Conservation (phyloP, 2,113 vertebrate species). For the Meleagris gallopavo region DNA sequence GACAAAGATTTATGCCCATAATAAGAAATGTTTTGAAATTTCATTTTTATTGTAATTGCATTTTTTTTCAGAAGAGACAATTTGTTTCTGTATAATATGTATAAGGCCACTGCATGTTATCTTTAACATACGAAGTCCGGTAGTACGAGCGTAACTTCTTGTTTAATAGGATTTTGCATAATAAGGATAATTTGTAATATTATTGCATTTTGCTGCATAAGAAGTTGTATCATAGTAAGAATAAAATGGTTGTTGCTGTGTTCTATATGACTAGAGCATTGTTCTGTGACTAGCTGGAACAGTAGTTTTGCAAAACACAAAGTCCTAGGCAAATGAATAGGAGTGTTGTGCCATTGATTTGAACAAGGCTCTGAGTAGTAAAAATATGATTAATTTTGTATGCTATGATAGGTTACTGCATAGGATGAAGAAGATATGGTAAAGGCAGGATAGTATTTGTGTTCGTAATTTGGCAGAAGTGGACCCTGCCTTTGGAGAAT, state of each 20-base stretch:
- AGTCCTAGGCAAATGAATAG: slow-evolving; percentile 63
- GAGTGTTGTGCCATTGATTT: slow-evolving; percentile 49
- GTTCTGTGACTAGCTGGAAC: slow-evolving; percentile 47
- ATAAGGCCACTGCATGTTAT: slow-evolving; percentile 32
- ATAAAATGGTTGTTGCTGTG: slow-evolving; percentile 31
- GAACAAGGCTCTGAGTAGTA: slow-evolving; percentile 35
- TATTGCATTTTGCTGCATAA: slow-evolving; percentile 56
- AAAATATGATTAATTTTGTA: slow-evolving; percentile 66
- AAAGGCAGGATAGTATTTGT: neutral
- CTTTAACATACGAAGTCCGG: slow-evolving; percentile 64
- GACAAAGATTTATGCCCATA: neutral
- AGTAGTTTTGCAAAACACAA: slow-evolving; percentile 59
- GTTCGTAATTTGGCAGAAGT: slow-evolving; percentile 4
- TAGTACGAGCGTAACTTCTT: slow-evolving; percentile 59
- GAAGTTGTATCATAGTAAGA: slow-evolving; percentile 43
- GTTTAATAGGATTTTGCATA: slow-evolving; percentile 69
- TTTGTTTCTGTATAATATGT: slow-evolving; percentile 47
- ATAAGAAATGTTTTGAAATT: slow-evolving; percentile 45
- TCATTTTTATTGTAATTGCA: neutral
- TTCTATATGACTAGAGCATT: slow-evolving; percentile 58
- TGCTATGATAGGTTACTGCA: slow-evolving; percentile 33
- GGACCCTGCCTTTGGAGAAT: neutral
- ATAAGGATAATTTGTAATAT: slow-evolving; percentile 73
- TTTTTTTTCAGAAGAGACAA: slow-evolving; percentile 8
- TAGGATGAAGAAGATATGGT: neutral